phyloP scores from a whole-genome alignment of 2,113 vertebrate genomes.

The Turnix velox region DNA sequence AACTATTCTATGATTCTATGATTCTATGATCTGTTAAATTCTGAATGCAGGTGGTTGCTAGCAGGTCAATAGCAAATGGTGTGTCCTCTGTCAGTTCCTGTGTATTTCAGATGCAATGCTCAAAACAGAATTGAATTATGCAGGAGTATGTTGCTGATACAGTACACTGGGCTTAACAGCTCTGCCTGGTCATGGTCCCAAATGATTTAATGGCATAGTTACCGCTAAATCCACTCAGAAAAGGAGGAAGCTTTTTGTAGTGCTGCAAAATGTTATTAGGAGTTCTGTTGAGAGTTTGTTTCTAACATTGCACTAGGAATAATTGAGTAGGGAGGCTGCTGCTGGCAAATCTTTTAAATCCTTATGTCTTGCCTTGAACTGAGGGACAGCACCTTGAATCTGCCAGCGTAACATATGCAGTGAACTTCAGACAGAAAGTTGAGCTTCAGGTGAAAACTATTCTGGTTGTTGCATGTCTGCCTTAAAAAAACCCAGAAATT shows the following conservation, averaged over 20 bases:
- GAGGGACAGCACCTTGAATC: neutral
- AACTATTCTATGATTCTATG: too few species aligned
- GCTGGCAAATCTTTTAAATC: neutral
- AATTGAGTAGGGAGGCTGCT: neutral
- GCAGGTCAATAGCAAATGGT: neutral
- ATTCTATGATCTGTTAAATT: neutral
- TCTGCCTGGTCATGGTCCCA: neutral
- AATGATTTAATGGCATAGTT: neutral
- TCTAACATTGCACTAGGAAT: neutral
- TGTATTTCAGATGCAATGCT: neutral
- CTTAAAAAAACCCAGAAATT: neutral
- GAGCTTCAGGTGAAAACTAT: neutral
- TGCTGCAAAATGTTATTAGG: neutral
- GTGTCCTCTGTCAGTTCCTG: neutral
- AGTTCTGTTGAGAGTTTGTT: neutral
- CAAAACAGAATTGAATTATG: neutral
- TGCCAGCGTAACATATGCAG: neutral
- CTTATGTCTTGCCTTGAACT: neutral
- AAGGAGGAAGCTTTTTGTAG: neutral
- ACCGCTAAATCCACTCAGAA: neutral
- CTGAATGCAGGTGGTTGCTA: neutral
- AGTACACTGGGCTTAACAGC: neutral
- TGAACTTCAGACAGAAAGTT: neutral
- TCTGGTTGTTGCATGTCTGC: neutral
- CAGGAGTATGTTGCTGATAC: neutral